Percentiles rank a stretch among this genome's conserved stretches.
These are phyloP conservation scores for Epinephelus awoara DNA, from an alignment of 2,797 vertebrate genomes.

Conservation along the genomic window DNA sequence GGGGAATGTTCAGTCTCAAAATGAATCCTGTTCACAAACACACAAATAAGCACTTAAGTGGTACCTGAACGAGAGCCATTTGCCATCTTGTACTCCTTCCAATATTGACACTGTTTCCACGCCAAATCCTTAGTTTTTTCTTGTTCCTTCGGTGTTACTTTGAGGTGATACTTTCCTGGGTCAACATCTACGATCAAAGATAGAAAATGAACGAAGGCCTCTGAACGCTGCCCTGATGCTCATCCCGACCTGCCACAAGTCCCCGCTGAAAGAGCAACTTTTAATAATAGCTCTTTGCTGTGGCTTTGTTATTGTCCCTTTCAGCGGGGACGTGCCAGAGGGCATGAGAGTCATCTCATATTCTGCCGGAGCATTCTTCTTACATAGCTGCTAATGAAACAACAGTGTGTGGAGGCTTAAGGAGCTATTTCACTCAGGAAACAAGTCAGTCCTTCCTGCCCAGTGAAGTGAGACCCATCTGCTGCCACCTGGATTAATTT, in stretches of 20 bases:
- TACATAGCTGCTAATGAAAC: constrained; percentile 72
- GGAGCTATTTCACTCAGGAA: constrained; percentile 35
- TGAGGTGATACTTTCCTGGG: not conserved
- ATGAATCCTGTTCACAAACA: not conserved
- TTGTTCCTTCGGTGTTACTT: not conserved
- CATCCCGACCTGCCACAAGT: not conserved
- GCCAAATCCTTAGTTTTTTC: not conserved
- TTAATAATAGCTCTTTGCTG: constrained; percentile 36
- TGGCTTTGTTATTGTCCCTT: constrained; percentile 37
- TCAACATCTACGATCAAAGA: constrained; percentile 4
- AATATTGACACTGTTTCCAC: constrained; percentile 11
- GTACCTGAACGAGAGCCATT: constrained; percentile 46
- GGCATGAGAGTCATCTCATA: constrained; percentile 32
- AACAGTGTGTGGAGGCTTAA: constrained; percentile 27
- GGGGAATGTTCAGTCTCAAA: no score
- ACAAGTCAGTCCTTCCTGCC: constrained; percentile 21
- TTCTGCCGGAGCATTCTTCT: constrained; percentile 57
- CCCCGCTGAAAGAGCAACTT: not conserved
- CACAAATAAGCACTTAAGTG: constrained; percentile 4
- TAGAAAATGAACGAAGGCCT: not conserved
- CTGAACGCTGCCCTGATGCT: not conserved
- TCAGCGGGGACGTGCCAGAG: constrained; percentile 1
- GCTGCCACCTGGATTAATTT: constrained; percentile 18
- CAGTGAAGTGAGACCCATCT: constrained; percentile 27
- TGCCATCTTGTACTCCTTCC: constrained; percentile 39